A percentile compares a stretch with the other conserved stretches of the same genome.
phyloP scores from a whole-genome alignment of 1,140 invertebrate genomes.

The Drosophila baimaii region DNA sequence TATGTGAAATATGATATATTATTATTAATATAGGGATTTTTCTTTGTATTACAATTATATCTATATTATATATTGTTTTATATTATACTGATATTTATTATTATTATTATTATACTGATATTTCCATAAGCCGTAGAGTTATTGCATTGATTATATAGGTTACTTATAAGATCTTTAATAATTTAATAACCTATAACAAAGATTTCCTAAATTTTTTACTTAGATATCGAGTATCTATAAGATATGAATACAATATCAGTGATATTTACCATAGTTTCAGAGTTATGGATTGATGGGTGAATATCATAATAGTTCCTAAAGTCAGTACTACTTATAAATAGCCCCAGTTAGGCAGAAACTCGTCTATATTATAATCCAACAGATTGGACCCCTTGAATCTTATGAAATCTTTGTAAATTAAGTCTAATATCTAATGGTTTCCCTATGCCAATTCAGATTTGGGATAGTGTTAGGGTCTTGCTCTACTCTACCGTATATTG shows the following conservation, averaged over 20 bases:
- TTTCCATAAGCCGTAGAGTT: no score
- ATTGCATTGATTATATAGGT: no score
- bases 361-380: neutral
- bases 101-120: no score
- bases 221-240: neutral
- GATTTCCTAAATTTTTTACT: no score
- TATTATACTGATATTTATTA: no score
- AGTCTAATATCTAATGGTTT: neutral
- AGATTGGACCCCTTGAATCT: neutral
- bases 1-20: no score
- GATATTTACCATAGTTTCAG: neutral
- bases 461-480: neutral
- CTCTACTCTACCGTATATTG: conserved; percentile 58
- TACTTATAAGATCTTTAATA: no score
- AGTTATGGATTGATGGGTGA: no score
- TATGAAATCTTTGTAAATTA: neutral
- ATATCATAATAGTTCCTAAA: neutral
- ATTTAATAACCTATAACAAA: no score
- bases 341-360: neutral
- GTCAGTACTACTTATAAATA: neutral
- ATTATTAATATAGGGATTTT: no score
- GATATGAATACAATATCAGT: neutral
- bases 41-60: no score
- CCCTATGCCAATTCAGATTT: neutral
- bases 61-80: no score